A percentile compares a stretch with the other conserved stretches of the same genome.
Conservation (phyloP, 2,797 vertebrate genomes). For the Coracias cyanogaster region DNA sequence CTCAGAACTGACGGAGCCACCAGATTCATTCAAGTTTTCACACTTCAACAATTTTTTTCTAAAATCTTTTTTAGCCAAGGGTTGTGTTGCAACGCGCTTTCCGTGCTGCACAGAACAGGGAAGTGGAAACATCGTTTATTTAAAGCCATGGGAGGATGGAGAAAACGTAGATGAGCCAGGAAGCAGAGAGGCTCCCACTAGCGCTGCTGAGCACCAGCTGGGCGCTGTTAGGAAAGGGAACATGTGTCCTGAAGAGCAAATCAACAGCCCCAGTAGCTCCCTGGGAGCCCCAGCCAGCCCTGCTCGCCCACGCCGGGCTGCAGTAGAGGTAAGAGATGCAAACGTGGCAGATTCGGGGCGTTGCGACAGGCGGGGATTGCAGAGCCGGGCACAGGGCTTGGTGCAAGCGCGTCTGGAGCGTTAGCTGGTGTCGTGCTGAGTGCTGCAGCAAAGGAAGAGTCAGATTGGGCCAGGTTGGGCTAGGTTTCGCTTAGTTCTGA, state of each 20-base stretch:
- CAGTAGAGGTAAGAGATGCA: background rate
- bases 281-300: background rate
- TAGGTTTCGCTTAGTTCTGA: fast-evolving
- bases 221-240: background rate
- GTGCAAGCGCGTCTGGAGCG: fast-evolving
- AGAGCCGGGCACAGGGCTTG: fast-evolving
- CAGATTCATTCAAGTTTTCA: background rate
- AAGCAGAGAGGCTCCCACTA: background rate
- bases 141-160: background rate
- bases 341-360: fast-evolving
- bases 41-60: background rate
- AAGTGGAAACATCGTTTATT: conserved; percentile 11
- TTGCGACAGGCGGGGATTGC: background rate
- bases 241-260: background rate
- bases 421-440: background rate
- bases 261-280: background rate
- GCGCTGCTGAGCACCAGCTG: background rate
- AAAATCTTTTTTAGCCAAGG: background rate
- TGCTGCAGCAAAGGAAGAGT: background rate
- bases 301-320: background rate
- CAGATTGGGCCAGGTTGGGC: fast-evolving
- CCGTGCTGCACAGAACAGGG: background rate
- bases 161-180: background rate
- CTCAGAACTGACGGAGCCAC: background rate
- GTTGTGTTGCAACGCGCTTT: background rate